These are phyloP conservation scores for Ciconia maguari DNA, from an alignment of 2,113 vertebrate genomes.

Conservation along the genomic window DNA sequence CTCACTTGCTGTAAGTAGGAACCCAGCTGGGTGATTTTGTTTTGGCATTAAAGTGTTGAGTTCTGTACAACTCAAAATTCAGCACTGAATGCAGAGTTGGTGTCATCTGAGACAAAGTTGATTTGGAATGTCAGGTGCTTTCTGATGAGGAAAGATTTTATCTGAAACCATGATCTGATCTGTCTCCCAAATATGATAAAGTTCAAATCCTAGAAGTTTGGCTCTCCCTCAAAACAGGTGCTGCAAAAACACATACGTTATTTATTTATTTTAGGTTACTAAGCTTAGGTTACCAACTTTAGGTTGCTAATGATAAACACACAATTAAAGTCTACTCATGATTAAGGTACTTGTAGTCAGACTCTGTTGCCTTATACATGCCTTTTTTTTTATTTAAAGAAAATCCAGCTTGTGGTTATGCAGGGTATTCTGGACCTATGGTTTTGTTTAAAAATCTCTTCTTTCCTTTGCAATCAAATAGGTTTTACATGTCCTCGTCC, in stretches of 20 bases:
- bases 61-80: neutral
- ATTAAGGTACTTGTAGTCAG: neutral
- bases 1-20: neutral
- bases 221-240: neutral
- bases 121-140: neutral
- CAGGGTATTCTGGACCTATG: neutral
- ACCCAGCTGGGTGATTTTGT: neutral
- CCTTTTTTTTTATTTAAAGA: neutral
- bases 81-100: neutral
- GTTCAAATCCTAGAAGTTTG: neutral
- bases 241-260: rapidly evolving
- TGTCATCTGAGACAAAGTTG: neutral
- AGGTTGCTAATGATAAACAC: neutral
- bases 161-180: neutral
- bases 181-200: neutral
- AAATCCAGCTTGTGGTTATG: neutral
- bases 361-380: neutral
- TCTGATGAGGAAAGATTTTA: neutral
- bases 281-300: neutral
- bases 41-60: neutral
- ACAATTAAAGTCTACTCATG: neutral
- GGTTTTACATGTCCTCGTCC: neutral
- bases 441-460: neutral
- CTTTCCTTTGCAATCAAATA: neutral
- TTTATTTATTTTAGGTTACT: neutral